Evolutionary conservation across 2,888 invertebrate genomes (phyloP).

Genomic region (Tridacna gigas): DNA sequence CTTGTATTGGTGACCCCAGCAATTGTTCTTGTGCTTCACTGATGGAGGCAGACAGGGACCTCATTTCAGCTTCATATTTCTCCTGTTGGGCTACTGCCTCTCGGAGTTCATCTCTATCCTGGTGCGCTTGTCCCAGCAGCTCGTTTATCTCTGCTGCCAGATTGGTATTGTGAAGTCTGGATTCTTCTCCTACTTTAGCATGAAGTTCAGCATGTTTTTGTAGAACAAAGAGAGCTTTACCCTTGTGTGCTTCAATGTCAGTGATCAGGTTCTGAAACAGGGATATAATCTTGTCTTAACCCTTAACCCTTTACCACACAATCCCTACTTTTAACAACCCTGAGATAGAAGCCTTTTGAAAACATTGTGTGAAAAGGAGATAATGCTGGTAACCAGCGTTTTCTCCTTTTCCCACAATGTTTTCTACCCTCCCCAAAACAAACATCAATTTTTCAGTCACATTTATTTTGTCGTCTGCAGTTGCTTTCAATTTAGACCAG

Average conservation of each 20-base stretch:
- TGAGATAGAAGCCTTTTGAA: no score
- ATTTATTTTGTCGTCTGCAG: no score
- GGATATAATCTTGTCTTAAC: neutral
- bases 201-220: conserved; percentile 69
- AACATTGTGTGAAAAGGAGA: no score
- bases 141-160: conserved; percentile 75
- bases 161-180: conserved; percentile 57
- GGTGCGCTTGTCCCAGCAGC: conserved; percentile 73
- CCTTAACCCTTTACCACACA: no score
- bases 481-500: no score
- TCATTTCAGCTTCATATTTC: conserved; percentile 75
- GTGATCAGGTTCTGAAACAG: conserved; percentile 74
- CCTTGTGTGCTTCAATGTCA: conserved; percentile 76
- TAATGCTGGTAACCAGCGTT: no score
- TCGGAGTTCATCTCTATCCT: conserved; percentile 69
- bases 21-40: conserved; percentile 75
- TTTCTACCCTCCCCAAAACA: no score
- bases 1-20: conserved; percentile 74
- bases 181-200: conserved; percentile 60
- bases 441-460: no score
- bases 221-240: conserved; percentile 71
- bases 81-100: conserved; percentile 76
- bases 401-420: no score
- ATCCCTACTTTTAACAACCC: no score
- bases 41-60: conserved; percentile 73